Conservation (phyloP, 2,888 invertebrate genomes). For the Aspidiotus destructor region DNA sequence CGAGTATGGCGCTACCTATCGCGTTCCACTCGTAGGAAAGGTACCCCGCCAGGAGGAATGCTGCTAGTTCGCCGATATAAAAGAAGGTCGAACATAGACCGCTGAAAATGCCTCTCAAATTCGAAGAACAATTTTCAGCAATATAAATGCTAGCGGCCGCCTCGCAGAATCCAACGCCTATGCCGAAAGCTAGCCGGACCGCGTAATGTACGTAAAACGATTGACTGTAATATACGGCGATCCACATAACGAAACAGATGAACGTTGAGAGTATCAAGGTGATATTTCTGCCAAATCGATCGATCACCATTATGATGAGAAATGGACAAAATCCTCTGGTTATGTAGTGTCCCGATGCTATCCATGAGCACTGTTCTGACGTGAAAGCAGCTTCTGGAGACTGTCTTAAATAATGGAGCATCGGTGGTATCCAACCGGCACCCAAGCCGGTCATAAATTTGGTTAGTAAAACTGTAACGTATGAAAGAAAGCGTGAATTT, state of each 20-base stretch:
- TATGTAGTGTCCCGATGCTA: slow-evolving; percentile 7
- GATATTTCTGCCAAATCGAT: slow-evolving; percentile 9
- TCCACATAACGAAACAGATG: background rate
- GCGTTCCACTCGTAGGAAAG: slow-evolving; percentile 34
- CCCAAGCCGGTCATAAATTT: background rate
- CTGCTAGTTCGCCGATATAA: slow-evolving; percentile 35
- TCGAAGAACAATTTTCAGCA: slow-evolving; percentile 33
- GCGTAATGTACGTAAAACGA: slow-evolving; percentile 31
- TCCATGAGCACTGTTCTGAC: slow-evolving; percentile 6
- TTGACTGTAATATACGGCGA: background rate
- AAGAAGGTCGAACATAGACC: background rate
- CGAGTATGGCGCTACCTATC: background rate
- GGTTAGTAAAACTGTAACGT: background rate
- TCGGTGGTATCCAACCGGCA: slow-evolving; percentile 7
- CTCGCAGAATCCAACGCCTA: slow-evolving; percentile 36
- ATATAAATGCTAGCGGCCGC: slow-evolving; percentile 36
- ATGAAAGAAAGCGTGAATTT: too few species aligned
- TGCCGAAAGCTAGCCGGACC: slow-evolving; percentile 36
- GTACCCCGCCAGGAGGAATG: slow-evolving; percentile 36
- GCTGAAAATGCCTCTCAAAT: background rate
- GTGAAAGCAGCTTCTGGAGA: background rate
- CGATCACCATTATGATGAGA: background rate
- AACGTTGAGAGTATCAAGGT: background rate
- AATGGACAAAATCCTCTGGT: slow-evolving; percentile 2
- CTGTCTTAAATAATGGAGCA: background rate